Base-by-base conservation (phyloP, 2,797 vertebrate genomes). In the Crax fasciolata region DNA sequence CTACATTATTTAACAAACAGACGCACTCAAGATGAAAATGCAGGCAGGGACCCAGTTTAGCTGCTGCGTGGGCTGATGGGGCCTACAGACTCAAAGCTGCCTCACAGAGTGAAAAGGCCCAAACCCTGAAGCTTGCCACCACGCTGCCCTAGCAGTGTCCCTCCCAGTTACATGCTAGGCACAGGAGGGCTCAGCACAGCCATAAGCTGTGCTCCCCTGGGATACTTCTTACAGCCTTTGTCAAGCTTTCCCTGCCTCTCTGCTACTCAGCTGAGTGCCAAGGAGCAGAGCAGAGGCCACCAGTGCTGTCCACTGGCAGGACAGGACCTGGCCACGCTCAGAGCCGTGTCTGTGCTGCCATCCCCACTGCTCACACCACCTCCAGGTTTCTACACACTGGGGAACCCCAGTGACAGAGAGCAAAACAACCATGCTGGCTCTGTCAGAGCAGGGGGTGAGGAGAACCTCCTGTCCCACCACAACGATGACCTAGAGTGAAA, bases 1-100 rank as follows among this genome's bases (percentile, higher is more conserved):
- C 80, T 91, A 28, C 83, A 86, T 90, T 94, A 96, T 97, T 96
- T 93, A 96, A 90, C 83, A 95, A 90, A 63, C 63, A 67, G 91
- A 77, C 5, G 6, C n/a, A 21, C 63, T 81, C 62, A 2, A 27
- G 79, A 91, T 62, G 73, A 91, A 93, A 90, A 68, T 32, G 41
- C 70, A 86, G 62, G 70, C 83, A 67, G 59, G 58, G 66, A 84
- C 89, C 58, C 66, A 93, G 85, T 84, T 94, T 86, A 94, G 83
- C 80, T 68, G 88, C 83, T 75, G 80, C 2, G 8, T 90, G 85
- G 92, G 82, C 49, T 30, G 41, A 32, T 46, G 49, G 52, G 73
- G 25, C 14, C 17, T 3, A 41, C 4, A 20, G 41, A 20, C 28
- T 72, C 5, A 0, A 48, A 25, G 30, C 66, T 39, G 75, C n/a